phyloP scores from a whole-genome alignment of 1,140 invertebrate species.

The Pomacea maculata region DNA sequence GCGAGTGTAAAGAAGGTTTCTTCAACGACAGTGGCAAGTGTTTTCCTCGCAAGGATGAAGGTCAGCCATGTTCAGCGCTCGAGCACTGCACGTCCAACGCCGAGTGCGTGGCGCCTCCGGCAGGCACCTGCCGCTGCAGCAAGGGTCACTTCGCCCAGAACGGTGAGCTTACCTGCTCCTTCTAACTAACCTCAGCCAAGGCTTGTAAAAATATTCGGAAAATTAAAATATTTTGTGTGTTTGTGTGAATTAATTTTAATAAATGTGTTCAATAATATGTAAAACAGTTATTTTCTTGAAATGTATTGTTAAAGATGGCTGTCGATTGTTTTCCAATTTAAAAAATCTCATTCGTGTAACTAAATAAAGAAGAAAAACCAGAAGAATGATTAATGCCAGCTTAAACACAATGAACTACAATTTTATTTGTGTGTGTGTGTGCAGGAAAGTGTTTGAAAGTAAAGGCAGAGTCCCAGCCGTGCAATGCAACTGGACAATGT shows the following conservation, averaged over 20 bases:
- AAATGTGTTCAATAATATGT: too few relatives aligned
- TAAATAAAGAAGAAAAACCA: too few relatives aligned
- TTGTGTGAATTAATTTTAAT: too few relatives aligned
- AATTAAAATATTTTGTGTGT: too few relatives aligned
- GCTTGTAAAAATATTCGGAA: too few relatives aligned
- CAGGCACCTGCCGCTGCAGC: slow-evolving; percentile 6
- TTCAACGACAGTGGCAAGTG: slow-evolving; percentile 16
- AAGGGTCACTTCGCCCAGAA: slow-evolving; percentile 11
- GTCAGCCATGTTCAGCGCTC: not conserved
- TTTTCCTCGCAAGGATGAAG: not conserved
- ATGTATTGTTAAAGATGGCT: too few relatives aligned
- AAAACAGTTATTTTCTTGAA: too few relatives aligned
- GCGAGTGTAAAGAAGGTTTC: slow-evolving; percentile 9
- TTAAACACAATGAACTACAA: too few relatives aligned
- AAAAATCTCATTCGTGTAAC: too few relatives aligned
- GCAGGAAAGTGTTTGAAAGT: slow-evolving; percentile 21
- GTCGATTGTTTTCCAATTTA: too few relatives aligned
- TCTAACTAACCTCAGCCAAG: not conserved
- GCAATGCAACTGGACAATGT: slow-evolving; percentile 20
- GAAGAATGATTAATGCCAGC: too few relatives aligned
- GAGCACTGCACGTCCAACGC: slow-evolving; percentile 17
- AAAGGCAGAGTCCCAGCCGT: slow-evolving; percentile 14
- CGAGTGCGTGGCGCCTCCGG: not conserved
- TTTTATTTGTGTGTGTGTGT: too few relatives aligned
- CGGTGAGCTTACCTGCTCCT: slow-evolving; percentile 9